Evolutionary conservation across 2,797 vertebrate genomes (phyloP), one percentile per base, ranked within the genome.

Genomic region (Helicolenus hilgendorfi): DNA sequence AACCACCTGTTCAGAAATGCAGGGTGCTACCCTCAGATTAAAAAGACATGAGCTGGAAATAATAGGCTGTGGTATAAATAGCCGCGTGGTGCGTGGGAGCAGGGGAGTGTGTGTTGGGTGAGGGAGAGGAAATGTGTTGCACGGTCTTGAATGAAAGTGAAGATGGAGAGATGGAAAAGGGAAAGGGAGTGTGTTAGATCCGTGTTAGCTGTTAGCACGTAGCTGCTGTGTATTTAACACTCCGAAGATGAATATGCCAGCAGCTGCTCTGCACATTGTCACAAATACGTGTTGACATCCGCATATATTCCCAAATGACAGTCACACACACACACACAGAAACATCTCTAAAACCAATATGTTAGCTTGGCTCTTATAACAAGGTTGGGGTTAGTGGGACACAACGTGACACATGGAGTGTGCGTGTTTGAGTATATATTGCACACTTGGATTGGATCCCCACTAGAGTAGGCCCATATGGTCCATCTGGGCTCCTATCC

Each of bases 31-130:
- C 83, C 90, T 92, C 86, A 79, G 89, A 96, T 96, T 95, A 95
- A 91, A 94, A 92, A 93, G 87, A 92, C 87, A 91, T 71, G 91
- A 94, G 92, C 91, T 92, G 87, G 81, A 93, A 94, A 92, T 96
- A 94, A 95, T 92, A 86, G 85, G 83, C 78, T 79, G 83, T 1
- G 81, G 49, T 95, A 95, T 91, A 95, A 94, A 96, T 96, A 96
- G 91, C 83, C 33, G 31, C 38, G 22, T 8, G 38, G 38, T 35
- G 84, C 56, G 90, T 93, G 89, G 88, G 85, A 73, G 86, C 58
- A 56, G 13, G 77, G 53, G 81, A 86, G 89, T 88, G 85, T 88
- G 79, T 89, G 81, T 86, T 68, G 78, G 87, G 78, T 62, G 60
- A 33, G 59, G 27, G 18, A n/a, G 60, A 80, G 72, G 35, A 64